Base-by-base conservation (phyloP, 2,797 vertebrate genomes). In the Chiloscyllium punctatum region DNA sequence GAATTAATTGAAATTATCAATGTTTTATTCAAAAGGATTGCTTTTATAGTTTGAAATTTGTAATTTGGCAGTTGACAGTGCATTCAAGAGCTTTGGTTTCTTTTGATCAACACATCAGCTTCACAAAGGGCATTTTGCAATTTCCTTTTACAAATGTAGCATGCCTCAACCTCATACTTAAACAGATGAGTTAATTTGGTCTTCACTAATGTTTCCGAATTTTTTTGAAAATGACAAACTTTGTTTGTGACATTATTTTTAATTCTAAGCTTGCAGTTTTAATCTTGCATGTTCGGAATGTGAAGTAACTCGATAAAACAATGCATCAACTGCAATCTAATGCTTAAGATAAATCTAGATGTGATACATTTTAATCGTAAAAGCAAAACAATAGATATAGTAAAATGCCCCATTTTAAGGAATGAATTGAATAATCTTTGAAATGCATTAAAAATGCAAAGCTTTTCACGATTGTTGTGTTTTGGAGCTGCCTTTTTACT, bases 1-100 rank as follows among this genome's bases (percentile, higher is more conserved):
- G 42, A 51, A 72, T 94, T 74, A 25, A 74, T n/a, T 71, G 66
- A 94, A 71, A 91, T 62, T 68, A 53, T 62, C 87, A 94, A 94
- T 71, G 66, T 48, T 94, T 71, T 94, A 72, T 74, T 51, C 92
- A 94, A 48, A 27, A 72, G 25, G 71, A 42, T 48, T 94, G 88
- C 68, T 18, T 94, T 91, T 30, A 51, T 72, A 74, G 68, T 72
- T 71, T 72, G 18, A 94, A 91, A 74, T 94, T 16, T 72, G 42
- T 94, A 94, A 72, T 30, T 53, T 74, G 68, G 48, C 42, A 94
- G 72, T 72, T 51, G 42, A 42, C 37, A 11, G 4, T 72, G 37
- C 42, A 53, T 51, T 94, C 37, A 72, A 51, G 68, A 71, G 37
- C 53, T 5, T 71, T 94, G 27, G 30, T n/a, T 94, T 74, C 27